Conservation (phyloP, 2,113 vertebrate species). For the Oriolus oriolus region DNA sequence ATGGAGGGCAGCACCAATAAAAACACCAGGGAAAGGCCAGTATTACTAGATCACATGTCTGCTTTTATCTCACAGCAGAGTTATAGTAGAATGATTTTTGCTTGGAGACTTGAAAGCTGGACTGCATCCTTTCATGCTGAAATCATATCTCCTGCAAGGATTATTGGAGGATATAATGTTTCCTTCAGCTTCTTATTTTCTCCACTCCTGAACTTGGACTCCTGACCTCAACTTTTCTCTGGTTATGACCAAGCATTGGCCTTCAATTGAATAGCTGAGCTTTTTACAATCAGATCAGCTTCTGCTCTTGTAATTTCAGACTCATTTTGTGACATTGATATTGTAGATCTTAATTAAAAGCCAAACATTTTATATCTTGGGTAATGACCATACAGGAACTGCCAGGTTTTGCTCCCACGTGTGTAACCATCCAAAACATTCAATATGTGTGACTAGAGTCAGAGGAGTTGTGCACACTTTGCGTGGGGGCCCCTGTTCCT, state of each 20-base stretch:
- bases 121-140: slow-evolving; percentile 57
- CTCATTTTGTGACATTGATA: slow-evolving; percentile 59
- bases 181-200: slow-evolving; percentile 54
- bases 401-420: background rate
- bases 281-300: slow-evolving; percentile 62
- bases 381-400: slow-evolving; percentile 62
- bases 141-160: slow-evolving; percentile 61
- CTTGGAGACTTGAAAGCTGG: slow-evolving; percentile 56
- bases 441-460: background rate
- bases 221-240: slow-evolving; percentile 44
- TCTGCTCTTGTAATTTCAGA: slow-evolving; percentile 59
- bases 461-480: background rate
- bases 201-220: slow-evolving; percentile 56
- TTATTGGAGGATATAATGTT: slow-evolving; percentile 58
- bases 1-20: slow-evolving; percentile 49
- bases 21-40: slow-evolving; percentile 44
- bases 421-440: slow-evolving; percentile 50
- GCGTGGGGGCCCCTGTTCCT: background rate
- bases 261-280: slow-evolving; percentile 38
- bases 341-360: slow-evolving; percentile 63
- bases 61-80: slow-evolving; percentile 57
- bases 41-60: slow-evolving; percentile 47
- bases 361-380: slow-evolving; percentile 56
- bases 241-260: slow-evolving; percentile 44
- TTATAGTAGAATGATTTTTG: slow-evolving; percentile 61